Percentiles rank a stretch among this genome's conserved stretches.
phyloP scores from a whole-genome alignment of 2,888 invertebrate genomes.

The Sinhomidia bicolor region DNA sequence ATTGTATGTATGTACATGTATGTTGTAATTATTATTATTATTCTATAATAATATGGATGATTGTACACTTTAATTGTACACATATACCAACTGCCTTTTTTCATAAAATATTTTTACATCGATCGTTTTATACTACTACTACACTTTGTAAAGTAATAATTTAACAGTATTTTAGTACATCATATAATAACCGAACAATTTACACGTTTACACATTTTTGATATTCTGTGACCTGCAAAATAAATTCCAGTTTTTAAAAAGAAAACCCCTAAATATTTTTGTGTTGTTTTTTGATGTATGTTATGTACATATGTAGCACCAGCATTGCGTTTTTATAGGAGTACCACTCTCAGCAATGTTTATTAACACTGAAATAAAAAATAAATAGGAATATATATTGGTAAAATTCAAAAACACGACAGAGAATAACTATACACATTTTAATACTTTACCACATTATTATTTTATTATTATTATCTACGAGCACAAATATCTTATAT shows the following conservation, averaged over 20 bases:
- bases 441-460: too few species aligned
- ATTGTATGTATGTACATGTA: neutral
- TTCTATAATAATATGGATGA: neutral
- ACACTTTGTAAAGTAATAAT: neutral
- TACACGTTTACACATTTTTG: too few species aligned
- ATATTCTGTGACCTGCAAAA: too few species aligned
- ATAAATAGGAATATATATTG: too few species aligned
- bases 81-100: neutral
- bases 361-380: neutral
- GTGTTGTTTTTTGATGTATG: too few species aligned
- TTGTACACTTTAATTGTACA: slow-evolving; percentile 30
- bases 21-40: too few species aligned
- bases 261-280: too few species aligned
- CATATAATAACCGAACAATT: too few species aligned
- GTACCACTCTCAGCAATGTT: neutral
- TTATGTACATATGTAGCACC: too few species aligned
- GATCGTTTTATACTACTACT: neutral
- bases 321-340: too few species aligned
- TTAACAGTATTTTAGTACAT: neutral
- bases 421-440: neutral
- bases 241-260: too few species aligned
- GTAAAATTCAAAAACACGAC: neutral
- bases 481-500: neutral
- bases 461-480: neutral
- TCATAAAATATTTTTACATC: neutral